phyloP scores from a whole-genome alignment of 2,888 invertebrate genomes.

The Ferrisia virgata region DNA sequence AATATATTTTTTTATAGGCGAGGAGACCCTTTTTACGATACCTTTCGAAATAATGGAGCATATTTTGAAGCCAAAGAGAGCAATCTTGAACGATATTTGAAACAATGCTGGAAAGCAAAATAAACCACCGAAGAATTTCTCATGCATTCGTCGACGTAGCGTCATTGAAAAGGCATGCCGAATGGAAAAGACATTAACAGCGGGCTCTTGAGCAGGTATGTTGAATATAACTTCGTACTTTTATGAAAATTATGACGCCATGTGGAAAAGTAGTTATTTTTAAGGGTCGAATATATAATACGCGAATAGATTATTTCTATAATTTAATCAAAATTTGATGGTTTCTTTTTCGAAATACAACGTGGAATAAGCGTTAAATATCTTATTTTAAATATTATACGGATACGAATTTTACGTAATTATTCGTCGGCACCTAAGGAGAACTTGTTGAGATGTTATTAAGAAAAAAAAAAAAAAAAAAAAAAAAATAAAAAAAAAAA shows the following conservation, averaged over 20 bases:
- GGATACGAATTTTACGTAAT: too few species aligned
- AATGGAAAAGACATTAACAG: background rate
- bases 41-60: background rate
- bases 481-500: too few species aligned
- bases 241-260: background rate
- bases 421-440: too few species aligned
- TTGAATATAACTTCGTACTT: background rate
- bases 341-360: background rate
- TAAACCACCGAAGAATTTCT: background rate
- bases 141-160: background rate
- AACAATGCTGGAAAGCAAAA: background rate
- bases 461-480: too few species aligned
- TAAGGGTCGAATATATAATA: background rate
- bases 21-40: background rate
- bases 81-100: background rate
- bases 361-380: background rate
- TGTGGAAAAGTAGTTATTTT: background rate
- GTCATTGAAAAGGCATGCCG: background rate
- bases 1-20: background rate
- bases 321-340: background rate
- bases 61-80: background rate
- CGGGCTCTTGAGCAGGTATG: background rate
- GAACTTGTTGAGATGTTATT: too few species aligned
- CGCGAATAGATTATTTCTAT: background rate
- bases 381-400: background rate